Percentiles rank a stretch among this genome's conserved stretches.
Conservation (phyloP, 2,888 invertebrate genomes). For the Taenaris catops region DNA sequence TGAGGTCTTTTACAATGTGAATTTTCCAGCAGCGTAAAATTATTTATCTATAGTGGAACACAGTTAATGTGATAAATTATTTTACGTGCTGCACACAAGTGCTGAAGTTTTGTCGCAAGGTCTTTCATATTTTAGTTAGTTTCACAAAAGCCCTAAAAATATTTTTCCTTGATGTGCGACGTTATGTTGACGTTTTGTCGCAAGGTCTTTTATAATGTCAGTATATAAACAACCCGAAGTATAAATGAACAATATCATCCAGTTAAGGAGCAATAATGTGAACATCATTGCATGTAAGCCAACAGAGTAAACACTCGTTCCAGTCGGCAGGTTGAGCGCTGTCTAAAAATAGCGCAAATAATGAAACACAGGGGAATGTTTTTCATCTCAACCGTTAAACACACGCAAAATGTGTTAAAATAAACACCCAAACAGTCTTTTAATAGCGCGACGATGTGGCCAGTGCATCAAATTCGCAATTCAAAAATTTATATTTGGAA, state of each 20-base stretch:
- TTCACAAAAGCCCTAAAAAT: no score
- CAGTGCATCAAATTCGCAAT: conserved; percentile 66
- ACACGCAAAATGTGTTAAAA: conserved; percentile 76
- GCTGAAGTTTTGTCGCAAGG: no score
- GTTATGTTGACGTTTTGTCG: no score
- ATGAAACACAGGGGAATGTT: conserved; percentile 78
- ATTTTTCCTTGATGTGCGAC: no score
- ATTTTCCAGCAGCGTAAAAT: no score
- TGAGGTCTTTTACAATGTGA: no score
- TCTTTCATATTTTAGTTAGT: no score
- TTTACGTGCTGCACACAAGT: no score
- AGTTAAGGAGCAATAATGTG: conserved; percentile 49
- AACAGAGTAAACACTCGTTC: conserved; percentile 65
- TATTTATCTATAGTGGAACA: no score
- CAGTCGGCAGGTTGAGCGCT: conserved; percentile 68
- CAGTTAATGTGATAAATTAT: no score
- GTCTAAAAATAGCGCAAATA: conserved; percentile 75
- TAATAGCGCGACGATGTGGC: conserved; percentile 71
- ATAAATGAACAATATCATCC: conserved; percentile 14
- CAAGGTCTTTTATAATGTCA: no score
- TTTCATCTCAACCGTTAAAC: conserved; percentile 75
- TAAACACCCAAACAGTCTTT: conserved; percentile 74
- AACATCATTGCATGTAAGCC: conserved; percentile 64
- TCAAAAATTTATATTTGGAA: conserved; percentile 57
- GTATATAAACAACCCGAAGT: background rate